Evolutionary conservation across 1,140 invertebrate genomes (phyloP).

Genomic region (Leguminivora glycinivorella): DNA sequence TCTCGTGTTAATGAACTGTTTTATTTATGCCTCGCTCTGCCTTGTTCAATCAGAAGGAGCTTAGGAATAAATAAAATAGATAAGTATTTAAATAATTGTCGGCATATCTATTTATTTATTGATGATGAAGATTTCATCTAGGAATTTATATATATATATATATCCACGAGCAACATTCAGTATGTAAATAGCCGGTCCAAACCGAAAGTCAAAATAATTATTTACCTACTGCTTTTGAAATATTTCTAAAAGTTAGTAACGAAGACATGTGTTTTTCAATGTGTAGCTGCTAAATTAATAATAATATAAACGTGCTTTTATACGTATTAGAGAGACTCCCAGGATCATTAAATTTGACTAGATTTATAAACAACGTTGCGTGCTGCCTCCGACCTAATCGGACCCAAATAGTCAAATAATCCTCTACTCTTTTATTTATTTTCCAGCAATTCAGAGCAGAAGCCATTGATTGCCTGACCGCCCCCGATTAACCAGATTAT

Average conservation of each 20-base stretch:
- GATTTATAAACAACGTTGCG: too few relatives aligned
- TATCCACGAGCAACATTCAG: background rate
- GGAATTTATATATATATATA: background rate
- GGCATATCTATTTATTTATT: background rate
- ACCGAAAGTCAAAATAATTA: background rate
- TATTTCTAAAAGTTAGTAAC: too few relatives aligned
- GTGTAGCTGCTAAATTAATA: too few relatives aligned
- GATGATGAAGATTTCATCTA: background rate
- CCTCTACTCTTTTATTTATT: background rate
- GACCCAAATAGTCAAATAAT: background rate
- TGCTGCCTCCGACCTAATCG: background rate
- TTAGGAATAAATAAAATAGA: background rate
- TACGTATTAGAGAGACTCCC: too few relatives aligned
- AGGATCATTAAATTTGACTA: too few relatives aligned
- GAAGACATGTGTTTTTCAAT: too few relatives aligned
- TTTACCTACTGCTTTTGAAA: too few relatives aligned
- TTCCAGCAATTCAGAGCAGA: background rate
- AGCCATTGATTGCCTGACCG: slow-evolving; percentile 1
- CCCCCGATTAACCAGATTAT: slow-evolving; percentile 5
- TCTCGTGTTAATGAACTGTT: slow-evolving; percentile 1
- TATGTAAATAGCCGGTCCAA: background rate
- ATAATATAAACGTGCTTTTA: too few relatives aligned
- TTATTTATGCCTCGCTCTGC: background rate
- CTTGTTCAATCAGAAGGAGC: background rate
- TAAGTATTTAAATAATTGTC: background rate